Base-by-base conservation (phyloP, 1,140 invertebrate genomes). In the Magallana angulata region DNA sequence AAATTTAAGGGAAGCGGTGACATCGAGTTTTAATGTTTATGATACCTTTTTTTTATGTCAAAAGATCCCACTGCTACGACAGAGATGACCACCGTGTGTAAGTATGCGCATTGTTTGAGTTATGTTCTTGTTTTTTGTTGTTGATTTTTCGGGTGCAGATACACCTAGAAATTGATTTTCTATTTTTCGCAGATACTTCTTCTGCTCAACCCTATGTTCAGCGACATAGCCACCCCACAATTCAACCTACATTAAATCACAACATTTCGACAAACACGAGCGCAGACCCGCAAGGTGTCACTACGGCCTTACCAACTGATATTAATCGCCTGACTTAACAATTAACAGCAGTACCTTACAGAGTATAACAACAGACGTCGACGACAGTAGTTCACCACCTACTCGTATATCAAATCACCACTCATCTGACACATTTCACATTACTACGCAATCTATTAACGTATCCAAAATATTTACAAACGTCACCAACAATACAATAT, bases 91-190 rank as follows among this genome's bases (percentile, higher is more conserved):
- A 12, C 59, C 16, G 59, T 60, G 59, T 16, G 59, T 60, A 60
- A 60, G 59, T 60, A 60, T 60, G 16, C 59, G 16, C 59, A 60
- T 12, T 12, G 16, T 12, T 12, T 16, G 16, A 12, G 9, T 60
- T 60, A 12, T 16, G 59, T 60, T 16, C 9, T 60, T 60, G 59
- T 60, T 60, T 16, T 60, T 60, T 60, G 9, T 60, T 60, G 59
- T 60, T 60, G 59, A 60, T 60, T 60, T 60, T 60, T 60, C 59
- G 59, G 59, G 59, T 60, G 59, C 59, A 60, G 59, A 60, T 16
- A 60, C 16, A 60, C 59, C 59, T 60, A 12, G 11, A 60, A 60
- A 60, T 60, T 36, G 0, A 16, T 60, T 60, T 60, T 60, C 59
- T 11, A 60, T 60, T 60, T 60, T 60, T 60, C 59, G 16, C 59